Evolutionary conservation across 2,888 invertebrate species (phyloP).

Genomic region (Ptychoptera albimana): DNA sequence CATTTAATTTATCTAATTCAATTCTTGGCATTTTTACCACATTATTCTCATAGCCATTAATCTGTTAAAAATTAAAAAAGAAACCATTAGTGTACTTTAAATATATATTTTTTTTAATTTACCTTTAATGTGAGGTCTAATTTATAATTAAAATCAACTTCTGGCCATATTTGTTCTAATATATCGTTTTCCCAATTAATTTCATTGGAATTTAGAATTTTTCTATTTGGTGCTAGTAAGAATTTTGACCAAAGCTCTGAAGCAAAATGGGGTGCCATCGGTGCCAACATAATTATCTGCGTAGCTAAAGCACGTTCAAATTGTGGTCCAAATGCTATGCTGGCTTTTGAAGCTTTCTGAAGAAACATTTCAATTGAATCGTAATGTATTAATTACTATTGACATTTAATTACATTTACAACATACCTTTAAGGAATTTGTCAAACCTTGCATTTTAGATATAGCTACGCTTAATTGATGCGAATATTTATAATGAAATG

Average conservation of each 20-base stretch:
- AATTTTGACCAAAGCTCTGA: slow-evolving; percentile 82
- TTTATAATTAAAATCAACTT: slow-evolving; percentile 50
- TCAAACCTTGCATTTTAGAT: slow-evolving; percentile 72
- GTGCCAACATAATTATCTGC: slow-evolving; percentile 71
- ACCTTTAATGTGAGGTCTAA: slow-evolving; percentile 50
- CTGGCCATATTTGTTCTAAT: slow-evolving; percentile 63
- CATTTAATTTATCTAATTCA: slow-evolving; percentile 34
- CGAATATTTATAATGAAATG: slow-evolving; percentile 54
- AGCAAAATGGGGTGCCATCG: slow-evolving; percentile 81
- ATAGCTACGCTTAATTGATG: slow-evolving; percentile 78
- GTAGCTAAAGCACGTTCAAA: slow-evolving; percentile 65
- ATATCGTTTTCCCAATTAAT: slow-evolving; percentile 54
- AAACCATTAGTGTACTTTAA: too few species aligned
- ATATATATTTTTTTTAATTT: too few species aligned
- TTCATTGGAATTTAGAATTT: slow-evolving; percentile 31
- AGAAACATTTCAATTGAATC: slow-evolving; percentile 11
- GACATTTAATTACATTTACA: neutral
- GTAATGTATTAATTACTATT: neutral
- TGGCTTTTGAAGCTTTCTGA: slow-evolving; percentile 41
- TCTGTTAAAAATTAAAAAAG: slow-evolving; percentile 22
- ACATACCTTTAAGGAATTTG: slow-evolving; percentile 54
- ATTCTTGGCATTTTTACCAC: slow-evolving; percentile 35
- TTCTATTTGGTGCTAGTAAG: slow-evolving; percentile 41
- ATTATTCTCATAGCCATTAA: slow-evolving; percentile 36
- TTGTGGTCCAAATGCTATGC: slow-evolving; percentile 46